Percentiles rank a stretch among this genome's conserved stretches.
phyloP scores from a whole-genome alignment of 2,113 vertebrate genomes.

The Gallinago jamesoni region DNA sequence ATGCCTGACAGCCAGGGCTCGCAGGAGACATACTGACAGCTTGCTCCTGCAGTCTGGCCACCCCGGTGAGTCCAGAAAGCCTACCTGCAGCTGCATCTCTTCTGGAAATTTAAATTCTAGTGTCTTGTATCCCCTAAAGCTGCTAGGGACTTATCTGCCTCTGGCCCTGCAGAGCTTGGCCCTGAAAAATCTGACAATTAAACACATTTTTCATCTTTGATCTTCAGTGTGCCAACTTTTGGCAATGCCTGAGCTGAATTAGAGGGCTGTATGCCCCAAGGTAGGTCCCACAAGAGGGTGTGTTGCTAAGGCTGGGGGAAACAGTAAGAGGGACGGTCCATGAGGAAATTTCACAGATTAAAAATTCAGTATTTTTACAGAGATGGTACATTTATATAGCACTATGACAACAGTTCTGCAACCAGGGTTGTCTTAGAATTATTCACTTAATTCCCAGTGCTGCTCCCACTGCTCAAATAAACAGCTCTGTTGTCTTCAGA shows the following conservation, averaged over 20 bases:
- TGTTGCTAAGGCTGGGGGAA: not conserved
- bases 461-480: not conserved
- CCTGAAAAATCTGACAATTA: not conserved
- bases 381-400: not conserved
- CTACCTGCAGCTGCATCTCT: not conserved
- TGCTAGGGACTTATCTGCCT: not conserved
- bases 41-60: not conserved
- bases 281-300: not conserved
- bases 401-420: not conserved
- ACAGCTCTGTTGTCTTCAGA: not conserved
- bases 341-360: not conserved
- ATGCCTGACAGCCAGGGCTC: not conserved
- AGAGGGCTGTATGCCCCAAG: not conserved
- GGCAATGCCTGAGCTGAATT: not conserved
- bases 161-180: not conserved
- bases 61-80: not conserved
- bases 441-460: not conserved
- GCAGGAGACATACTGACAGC: not conserved
- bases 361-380: not conserved
- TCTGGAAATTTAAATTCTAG: not conserved
- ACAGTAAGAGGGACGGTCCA: not conserved
- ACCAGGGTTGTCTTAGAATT: not conserved
- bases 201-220: not conserved
- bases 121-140: not conserved
- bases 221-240: not conserved